A percentile compares a stretch with the other conserved stretches of the same genome.
These are phyloP conservation scores for Thaumatotibia leucotreta DNA, from an alignment of 1,140 invertebrate genomes.

Conservation along the genomic window DNA sequence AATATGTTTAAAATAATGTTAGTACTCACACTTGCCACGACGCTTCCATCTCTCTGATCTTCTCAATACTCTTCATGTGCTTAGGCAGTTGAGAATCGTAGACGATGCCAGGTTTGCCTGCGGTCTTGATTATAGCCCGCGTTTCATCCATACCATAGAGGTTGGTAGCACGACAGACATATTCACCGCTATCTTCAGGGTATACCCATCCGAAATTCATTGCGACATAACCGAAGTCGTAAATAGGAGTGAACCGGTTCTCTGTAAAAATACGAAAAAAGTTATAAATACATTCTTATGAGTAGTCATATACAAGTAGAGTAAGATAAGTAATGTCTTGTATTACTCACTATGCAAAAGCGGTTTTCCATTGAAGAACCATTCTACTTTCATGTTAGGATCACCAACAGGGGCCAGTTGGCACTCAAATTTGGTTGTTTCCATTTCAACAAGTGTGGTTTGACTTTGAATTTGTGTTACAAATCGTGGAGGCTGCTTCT, in stretches of 20 bases:
- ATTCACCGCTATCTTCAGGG: slow-evolving; percentile 93
- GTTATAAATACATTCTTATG: background rate
- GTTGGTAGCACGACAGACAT: slow-evolving; percentile 93
- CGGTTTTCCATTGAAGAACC: slow-evolving; percentile 96
- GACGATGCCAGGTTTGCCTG: slow-evolving; percentile 93
- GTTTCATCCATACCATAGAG: slow-evolving; percentile 94
- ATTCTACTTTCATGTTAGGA: slow-evolving; percentile 98
- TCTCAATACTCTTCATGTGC: slow-evolving; percentile 96
- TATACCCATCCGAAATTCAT: slow-evolving; percentile 98
- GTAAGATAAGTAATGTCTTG: background rate
- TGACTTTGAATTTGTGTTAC: slow-evolving; percentile 93
- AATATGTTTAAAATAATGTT: slow-evolving; percentile 6
- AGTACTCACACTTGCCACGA: slow-evolving; percentile 90
- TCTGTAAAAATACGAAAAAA: slow-evolving; percentile 77
- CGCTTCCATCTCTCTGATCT: slow-evolving; percentile 97
- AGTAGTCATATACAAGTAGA: too few relatives aligned
- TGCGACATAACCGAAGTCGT: slow-evolving; percentile 97
- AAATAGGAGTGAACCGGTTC: slow-evolving; percentile 93
- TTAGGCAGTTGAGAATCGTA: slow-evolving; percentile 95
- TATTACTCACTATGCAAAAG: slow-evolving; percentile 86
- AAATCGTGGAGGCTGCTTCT: slow-evolving; percentile 93
- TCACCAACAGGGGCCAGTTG: slow-evolving; percentile 95
- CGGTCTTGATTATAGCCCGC: slow-evolving; percentile 87
- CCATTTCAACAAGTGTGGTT: slow-evolving; percentile 91
- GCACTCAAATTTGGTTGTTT: slow-evolving; percentile 94